Conservation (phyloP, 1,140 invertebrate species). For the Elymnias hypermnestra region DNA sequence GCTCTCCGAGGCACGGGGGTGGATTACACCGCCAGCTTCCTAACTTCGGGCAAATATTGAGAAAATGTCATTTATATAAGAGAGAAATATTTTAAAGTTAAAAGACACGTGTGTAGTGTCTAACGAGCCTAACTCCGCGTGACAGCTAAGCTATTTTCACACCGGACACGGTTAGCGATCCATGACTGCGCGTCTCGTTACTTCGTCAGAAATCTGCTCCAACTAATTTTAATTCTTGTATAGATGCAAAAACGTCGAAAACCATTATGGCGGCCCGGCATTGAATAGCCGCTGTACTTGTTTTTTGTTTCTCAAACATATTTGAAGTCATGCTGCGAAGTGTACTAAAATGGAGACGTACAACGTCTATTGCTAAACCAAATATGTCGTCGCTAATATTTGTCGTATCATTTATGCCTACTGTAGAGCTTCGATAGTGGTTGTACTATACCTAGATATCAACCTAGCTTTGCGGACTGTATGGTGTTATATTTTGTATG, state of each 20-base stretch:
- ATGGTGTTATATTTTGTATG: too few relatives aligned
- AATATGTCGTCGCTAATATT: too few relatives aligned
- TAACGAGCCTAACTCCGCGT: slow-evolving; percentile 1
- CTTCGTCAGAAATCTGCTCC: slow-evolving; percentile 11
- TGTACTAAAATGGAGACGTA: too few relatives aligned
- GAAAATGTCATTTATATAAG: too few relatives aligned
- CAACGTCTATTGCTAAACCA: too few relatives aligned
- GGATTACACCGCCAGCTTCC: too few relatives aligned
- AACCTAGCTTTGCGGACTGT: too few relatives aligned
- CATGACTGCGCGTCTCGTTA: slow-evolving; percentile 16
- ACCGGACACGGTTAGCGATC: slow-evolving; percentile 20
- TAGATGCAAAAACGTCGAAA: slow-evolving; percentile 1
- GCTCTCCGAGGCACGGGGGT: too few relatives aligned
- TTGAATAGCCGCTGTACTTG: not conserved
- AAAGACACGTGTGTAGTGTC: not conserved
- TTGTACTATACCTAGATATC: too few relatives aligned
- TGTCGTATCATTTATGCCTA: too few relatives aligned
- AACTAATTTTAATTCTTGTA: slow-evolving; percentile 8
- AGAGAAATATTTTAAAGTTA: not conserved
- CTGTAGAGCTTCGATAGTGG: too few relatives aligned
- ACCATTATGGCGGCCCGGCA: not conserved
- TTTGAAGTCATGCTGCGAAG: not conserved
- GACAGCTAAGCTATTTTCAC: slow-evolving; percentile 28
- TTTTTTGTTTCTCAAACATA: not conserved
- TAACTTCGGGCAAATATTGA: too few relatives aligned